Percentiles rank a stretch among this genome's conserved stretches.
Evolutionary conservation across 2,888 invertebrate species (phyloP).

Genomic region (Rapana venosa): DNA sequence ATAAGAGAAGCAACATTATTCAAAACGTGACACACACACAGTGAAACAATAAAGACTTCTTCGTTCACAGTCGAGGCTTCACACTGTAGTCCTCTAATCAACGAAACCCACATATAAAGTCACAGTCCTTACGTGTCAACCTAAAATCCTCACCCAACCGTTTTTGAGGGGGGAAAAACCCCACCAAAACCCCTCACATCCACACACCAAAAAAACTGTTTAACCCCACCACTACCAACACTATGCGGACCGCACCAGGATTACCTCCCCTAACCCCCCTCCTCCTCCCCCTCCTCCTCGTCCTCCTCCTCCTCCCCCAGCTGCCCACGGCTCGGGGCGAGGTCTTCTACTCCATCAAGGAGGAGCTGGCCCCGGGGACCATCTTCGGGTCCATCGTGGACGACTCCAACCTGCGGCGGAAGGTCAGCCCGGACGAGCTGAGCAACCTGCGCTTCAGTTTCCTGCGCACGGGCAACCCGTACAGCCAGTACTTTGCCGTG

Average conservation of each 20-base stretch:
- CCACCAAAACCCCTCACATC: background rate
- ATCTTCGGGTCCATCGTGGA: conserved; percentile 42
- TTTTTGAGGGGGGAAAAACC: background rate
- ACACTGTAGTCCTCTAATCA: background rate
- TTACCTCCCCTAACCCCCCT: background rate
- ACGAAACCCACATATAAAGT: background rate
- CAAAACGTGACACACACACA: too few relatives aligned
- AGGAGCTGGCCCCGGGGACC: conserved; percentile 47
- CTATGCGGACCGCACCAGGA: background rate
- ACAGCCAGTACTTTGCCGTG: conserved; percentile 46
- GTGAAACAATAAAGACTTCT: too few relatives aligned
- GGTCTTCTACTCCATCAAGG: conserved; percentile 47
- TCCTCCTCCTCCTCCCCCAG: conserved; percentile 27
- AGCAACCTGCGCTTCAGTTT: conserved; percentile 45
- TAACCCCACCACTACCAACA: background rate
- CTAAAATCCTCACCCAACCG: too few relatives aligned
- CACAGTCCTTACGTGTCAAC: background rate
- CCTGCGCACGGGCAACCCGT: conserved; percentile 46
- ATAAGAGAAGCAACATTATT: too few relatives aligned
- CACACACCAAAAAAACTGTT: background rate
- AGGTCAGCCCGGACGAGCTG: conserved; percentile 43
- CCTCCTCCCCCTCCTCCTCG: background rate
- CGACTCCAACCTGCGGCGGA: conserved; percentile 45
- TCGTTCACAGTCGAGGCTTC: background rate
- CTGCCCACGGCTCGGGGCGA: conserved; percentile 23